Evolutionary conservation across 2,113 vertebrate genomes (phyloP).

Genomic region (Calyptommatus sinebrachiatus): DNA sequence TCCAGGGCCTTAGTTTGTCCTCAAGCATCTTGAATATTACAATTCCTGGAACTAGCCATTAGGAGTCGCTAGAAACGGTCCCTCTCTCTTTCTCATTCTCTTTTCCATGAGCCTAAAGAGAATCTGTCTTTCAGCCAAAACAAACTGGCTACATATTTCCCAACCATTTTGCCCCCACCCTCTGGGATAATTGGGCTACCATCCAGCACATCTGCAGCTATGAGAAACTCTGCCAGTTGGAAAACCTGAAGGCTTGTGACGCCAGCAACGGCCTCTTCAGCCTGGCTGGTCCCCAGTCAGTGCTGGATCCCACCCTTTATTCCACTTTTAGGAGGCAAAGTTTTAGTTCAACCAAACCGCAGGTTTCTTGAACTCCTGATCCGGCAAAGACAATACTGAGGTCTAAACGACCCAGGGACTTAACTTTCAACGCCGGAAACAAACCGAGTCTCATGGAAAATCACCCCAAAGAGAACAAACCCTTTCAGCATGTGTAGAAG

Average conservation of each 20-base stretch:
- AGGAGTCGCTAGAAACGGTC: background rate
- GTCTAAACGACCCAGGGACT: background rate
- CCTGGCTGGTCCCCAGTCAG: background rate
- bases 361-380: background rate
- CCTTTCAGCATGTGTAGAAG: background rate
- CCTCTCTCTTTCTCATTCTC: background rate
- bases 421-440: background rate
- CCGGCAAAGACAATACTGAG: background rate
- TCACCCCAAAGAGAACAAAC: background rate
- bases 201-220: constrained; percentile 45
- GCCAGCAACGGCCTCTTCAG: constrained; percentile 11
- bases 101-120: background rate
- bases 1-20: background rate
- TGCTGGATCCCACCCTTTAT: constrained; percentile 12
- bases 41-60: background rate
- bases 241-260: constrained; percentile 4
- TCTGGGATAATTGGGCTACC: constrained; percentile 2
- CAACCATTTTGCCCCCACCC: constrained; percentile 23
- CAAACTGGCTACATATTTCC: constrained; percentile 7
- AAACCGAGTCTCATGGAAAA: background rate
- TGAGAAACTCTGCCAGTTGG: background rate
- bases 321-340: background rate
- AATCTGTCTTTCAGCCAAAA: constrained; percentile 14
- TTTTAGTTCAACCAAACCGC: background rate
- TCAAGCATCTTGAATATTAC: no score